A percentile compares a stretch with the other conserved stretches of the same genome.
Conservation (phyloP, 2,888 invertebrate genomes). For the Agonum fuliginosum region DNA sequence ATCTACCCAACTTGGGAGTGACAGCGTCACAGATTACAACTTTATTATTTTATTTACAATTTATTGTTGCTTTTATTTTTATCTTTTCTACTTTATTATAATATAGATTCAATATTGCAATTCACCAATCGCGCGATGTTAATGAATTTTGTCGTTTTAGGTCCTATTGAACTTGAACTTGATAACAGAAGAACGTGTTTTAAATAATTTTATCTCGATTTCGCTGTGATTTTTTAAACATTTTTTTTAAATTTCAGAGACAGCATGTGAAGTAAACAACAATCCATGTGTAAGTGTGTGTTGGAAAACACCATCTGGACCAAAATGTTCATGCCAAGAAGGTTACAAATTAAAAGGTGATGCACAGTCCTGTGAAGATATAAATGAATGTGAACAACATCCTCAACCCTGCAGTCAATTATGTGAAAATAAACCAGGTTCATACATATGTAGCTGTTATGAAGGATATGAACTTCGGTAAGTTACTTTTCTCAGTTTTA, state of each 20-base stretch:
- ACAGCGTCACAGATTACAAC: too few species aligned
- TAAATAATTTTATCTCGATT: too few species aligned
- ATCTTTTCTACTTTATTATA: too few species aligned
- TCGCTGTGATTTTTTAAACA: too few species aligned
- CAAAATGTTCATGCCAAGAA: constrained; percentile 78
- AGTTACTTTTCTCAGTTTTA: constrained; percentile 51
- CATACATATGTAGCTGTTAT: constrained; percentile 78
- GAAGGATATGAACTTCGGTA: constrained; percentile 77
- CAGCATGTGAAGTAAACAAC: constrained; percentile 70
- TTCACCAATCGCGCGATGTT: too few species aligned
- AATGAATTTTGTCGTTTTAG: constrained; percentile 2
- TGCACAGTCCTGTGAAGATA: constrained; percentile 78
- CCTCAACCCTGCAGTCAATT: constrained; percentile 79
- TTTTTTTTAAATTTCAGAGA: constrained; percentile 66
- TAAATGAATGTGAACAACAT: constrained; percentile 81
- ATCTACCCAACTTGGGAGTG: too few species aligned
- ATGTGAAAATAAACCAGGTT: constrained; percentile 76
- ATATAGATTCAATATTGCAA: too few species aligned
- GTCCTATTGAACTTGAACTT: too few species aligned
- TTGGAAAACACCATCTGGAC: constrained; percentile 79
- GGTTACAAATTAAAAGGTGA: constrained; percentile 77
- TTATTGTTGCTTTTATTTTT: too few species aligned
- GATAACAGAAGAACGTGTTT: too few species aligned
- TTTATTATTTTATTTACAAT: too few species aligned
- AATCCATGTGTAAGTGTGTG: constrained; percentile 78